Evolutionary conservation across 2,888 invertebrate genomes (phyloP).

Genomic region (Auanema freiburgensis): DNA sequence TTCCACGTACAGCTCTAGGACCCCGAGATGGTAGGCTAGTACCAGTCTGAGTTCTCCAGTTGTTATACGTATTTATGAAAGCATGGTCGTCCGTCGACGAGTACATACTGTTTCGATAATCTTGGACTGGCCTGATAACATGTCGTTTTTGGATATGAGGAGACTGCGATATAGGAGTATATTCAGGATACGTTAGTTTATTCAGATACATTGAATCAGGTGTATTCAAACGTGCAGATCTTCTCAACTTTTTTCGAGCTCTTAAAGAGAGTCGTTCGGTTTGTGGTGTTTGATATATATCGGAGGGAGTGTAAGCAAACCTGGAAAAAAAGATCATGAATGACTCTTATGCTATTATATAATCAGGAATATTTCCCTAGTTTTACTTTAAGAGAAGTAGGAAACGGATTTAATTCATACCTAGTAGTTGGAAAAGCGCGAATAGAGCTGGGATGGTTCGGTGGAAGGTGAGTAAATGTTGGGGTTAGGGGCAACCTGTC

Average conservation of each 20-base stretch:
- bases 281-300: neutral
- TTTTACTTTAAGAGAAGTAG: no score
- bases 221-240: neutral
- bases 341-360: no score
- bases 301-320: conserved; percentile 12
- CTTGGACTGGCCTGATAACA: no score
- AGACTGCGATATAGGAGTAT: neutral
- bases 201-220: conserved; percentile 1
- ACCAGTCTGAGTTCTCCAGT: conserved; percentile 17
- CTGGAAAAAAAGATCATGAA: conserved; percentile 2
- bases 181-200: no score
- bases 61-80: conserved; percentile 5
- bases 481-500: neutral
- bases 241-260: conserved; percentile 15
- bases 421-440: conserved; percentile 48
- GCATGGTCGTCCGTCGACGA: neutral
- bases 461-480: conserved; percentile 1
- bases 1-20: conserved; percentile 9
- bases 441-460: conserved; percentile 21
- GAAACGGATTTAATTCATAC: conserved; percentile 16
- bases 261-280: conserved; percentile 16
- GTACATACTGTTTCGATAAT: no score
- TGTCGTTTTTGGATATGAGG: no score
- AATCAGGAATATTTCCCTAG: no score
- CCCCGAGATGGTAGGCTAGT: conserved; percentile 15